Evolutionary conservation across 2,888 invertebrate genomes (phyloP), one percentile per base, ranked within the genome.

Genomic region (Emmelina monodactyla): DNA sequence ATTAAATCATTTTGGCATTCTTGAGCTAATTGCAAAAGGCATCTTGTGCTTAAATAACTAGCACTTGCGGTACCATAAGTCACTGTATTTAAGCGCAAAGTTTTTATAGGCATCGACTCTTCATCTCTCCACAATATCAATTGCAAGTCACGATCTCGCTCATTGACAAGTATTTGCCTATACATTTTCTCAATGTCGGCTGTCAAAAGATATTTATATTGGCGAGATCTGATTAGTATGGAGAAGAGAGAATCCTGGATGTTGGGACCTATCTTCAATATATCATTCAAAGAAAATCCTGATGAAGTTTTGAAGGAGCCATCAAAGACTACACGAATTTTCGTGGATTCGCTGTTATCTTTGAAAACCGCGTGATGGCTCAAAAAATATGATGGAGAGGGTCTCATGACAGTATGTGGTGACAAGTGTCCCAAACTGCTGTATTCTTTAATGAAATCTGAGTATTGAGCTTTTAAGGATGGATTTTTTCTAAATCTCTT

Each of bases 11-110:
- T 22, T 2, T 10, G 6, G 22, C 37, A 32, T 11, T 47, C 44
- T 32, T 44, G 37, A 7, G 41, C 45, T 1, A 47, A 1, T 29
- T 46, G 43, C 36, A n/a, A n/a, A 31, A 45, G n/a, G 28, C 45
- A 45, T 2, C 41, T 19, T 5, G 44, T 46, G 12, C 41, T 39
- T 19, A 39, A 29, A 33, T 40, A 37, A 30, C 39, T 37, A n/a
- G 34, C 32, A 31, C 42, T 42, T 28, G 41, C 42, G 13, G 37
- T 39, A 0, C 46, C 44, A 31, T 46, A 46, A 16, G 47, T 43
- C 3, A 47, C 28, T 9, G 44, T 46, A 34, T 44, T 41, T 13
- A 46, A 16, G 3, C 31, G 29, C 12, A 29, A 29, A 3, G 29
- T 29, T 11, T 14, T 12, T 9, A 32, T 30, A 12, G 32, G 32